Percentiles rank a stretch among this genome's conserved stretches.
Evolutionary conservation across 2,113 vertebrate species (phyloP).

Genomic region (Rana temporaria): DNA sequence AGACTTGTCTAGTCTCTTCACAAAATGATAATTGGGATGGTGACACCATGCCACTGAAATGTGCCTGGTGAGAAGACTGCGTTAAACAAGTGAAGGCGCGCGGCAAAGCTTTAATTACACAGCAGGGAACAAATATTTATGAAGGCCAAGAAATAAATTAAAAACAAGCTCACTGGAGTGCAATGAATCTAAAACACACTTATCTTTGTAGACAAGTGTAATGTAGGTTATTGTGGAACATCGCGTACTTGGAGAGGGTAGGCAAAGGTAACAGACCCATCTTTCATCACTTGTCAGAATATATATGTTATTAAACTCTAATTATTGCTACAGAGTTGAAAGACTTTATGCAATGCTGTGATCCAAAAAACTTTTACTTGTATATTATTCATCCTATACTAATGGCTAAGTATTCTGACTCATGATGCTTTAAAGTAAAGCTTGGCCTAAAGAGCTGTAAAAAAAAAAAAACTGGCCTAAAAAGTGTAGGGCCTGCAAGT

Average conservation of each 20-base stretch:
- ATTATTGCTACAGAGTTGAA: background rate
- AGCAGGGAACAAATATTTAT: conserved; percentile 38
- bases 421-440: too few relatives aligned
- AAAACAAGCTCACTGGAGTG: conserved; percentile 12
- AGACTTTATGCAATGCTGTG: background rate
- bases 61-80: background rate
- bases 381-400: too few relatives aligned
- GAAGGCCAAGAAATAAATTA: conserved; percentile 31
- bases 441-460: background rate
- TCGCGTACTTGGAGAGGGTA: conserved; percentile 2
- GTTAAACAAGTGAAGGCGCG: background rate
- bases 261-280: background rate
- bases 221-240: conserved; percentile 17
- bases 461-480: background rate
- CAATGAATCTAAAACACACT: conserved; percentile 17
- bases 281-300: conserved; percentile 24
- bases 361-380: background rate
- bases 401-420: too few relatives aligned
- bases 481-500: too few relatives aligned
- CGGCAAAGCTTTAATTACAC: conserved; percentile 38
- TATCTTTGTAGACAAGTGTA: conserved; percentile 12
- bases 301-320: conserved; percentile 16
- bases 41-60: background rate
- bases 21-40: background rate
- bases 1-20: background rate